Base-by-base conservation (phyloP, 2,113 vertebrate genomes). In the Aphyosemion australe region DNA sequence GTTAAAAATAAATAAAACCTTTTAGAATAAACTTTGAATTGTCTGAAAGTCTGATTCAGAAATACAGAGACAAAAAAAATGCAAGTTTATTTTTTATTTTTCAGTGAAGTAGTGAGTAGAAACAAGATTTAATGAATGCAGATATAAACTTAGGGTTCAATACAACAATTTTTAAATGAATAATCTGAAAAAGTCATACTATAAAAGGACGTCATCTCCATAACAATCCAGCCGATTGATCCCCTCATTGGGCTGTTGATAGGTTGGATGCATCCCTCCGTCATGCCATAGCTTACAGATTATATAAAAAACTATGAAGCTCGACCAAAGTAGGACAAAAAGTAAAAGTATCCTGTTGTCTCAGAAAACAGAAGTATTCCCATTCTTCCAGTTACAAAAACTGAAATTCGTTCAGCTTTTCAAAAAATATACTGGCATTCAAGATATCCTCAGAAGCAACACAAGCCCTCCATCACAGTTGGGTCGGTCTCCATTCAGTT, bases 181-280 rank as follows among this genome's bases (percentile, higher is more conserved):
- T 8, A 39, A n/a, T 20, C 18, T 68, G 19, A 43, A 34, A 76
- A 56, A 1, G 60, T 51, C 80, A 15, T 89, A 89, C 87, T 90
- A 88, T 76, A 89, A 66, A 62, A 89, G 74, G 52, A 85, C n/a
- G 13, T 88, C 84, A 61, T 89, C 61, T 0, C 84, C 76, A 7
- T 75, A 85, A 15, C 54, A 87, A 72, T 87, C 88, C 85, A 84
- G 71, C 48, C 10, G 82, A 41, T 83, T 71, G 2, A 59, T 47
- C 54, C 78, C 84, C 79, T 78, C 78, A 26, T 48, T 60, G 65
- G 61, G 77, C 16, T 43, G 64, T 52, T 9, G 78, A 67, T 71
- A 54, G 65, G 65, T 52, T 21, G 82, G 49, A 84, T 69, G 16
- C 85, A 89, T 88, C 82, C 71, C 72, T 78, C 48, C 16, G 46